phyloP scores from a whole-genome alignment of 2,797 vertebrate genomes.

The Danio kyathit region DNA sequence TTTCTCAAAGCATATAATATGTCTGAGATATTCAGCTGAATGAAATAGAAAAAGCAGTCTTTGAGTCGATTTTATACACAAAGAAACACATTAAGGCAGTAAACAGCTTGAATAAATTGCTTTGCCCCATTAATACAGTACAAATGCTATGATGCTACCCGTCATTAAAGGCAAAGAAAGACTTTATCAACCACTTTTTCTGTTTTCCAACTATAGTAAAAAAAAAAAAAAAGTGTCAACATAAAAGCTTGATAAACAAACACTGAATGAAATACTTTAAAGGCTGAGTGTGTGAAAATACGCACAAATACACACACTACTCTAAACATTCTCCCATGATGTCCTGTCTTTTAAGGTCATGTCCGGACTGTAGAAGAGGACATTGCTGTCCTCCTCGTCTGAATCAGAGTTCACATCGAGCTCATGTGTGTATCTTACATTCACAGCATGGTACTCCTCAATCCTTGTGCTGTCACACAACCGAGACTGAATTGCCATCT shows the following conservation, averaged over 20 bases:
- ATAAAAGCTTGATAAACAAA: constrained; percentile 27
- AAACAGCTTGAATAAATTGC: constrained; percentile 8
- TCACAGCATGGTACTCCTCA: constrained; percentile 80
- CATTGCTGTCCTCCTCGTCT: constrained; percentile 78
- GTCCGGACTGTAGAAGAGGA: constrained; percentile 86
- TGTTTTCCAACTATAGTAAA: constrained; percentile 8
- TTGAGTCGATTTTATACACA: constrained; percentile 17
- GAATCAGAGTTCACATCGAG: constrained; percentile 77
- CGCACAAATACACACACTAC: neutral
- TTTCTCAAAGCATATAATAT: neutral
- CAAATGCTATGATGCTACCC: neutral
- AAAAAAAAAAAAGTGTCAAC: constrained; percentile 6
- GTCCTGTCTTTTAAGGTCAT: constrained; percentile 78
- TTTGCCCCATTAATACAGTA: constrained; percentile 16
- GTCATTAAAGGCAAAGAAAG: constrained; percentile 5
- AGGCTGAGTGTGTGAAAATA: constrained; percentile 19
- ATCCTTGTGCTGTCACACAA: constrained; percentile 81
- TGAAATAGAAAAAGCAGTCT: constrained; percentile 21
- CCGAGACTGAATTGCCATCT: constrained; percentile 85
- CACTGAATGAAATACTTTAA: constrained; percentile 29
- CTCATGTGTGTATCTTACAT: constrained; percentile 75
- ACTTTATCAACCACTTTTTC: constrained; percentile 41
- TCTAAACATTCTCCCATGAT: constrained; percentile 55
- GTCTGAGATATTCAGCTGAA: constrained; percentile 39
- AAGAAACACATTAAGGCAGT: constrained; percentile 29